A percentile compares a stretch with the other conserved stretches of the same genome.
Evolutionary conservation across 2,888 invertebrate species (phyloP).

Genomic region (Disparrhopalites patrizii): DNA sequence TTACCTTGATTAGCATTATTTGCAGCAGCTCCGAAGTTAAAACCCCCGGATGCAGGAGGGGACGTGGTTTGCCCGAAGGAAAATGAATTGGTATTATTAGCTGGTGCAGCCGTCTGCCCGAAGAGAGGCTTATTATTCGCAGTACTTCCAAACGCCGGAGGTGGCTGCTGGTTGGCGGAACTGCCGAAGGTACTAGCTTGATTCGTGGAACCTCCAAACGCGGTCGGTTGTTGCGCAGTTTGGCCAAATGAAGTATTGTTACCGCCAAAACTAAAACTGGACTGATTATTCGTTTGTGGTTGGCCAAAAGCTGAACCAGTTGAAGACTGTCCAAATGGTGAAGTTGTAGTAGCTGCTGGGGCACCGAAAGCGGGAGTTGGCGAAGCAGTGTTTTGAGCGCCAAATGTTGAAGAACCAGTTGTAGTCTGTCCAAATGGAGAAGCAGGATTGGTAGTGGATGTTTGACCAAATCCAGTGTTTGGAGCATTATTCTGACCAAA

Average conservation of each 20-base stretch:
- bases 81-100: conserved; percentile 6
- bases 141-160: neutral
- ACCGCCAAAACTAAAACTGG: neutral
- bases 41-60: neutral
- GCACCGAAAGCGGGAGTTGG: conserved; percentile 7
- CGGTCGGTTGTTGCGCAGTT: neutral
- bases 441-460: neutral
- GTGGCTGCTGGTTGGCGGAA: neutral
- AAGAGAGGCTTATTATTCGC: neutral
- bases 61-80: conserved; percentile 21
- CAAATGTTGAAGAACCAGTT: neutral
- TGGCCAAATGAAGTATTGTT: neutral
- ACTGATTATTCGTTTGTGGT: neutral
- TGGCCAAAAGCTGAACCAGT: neutral
- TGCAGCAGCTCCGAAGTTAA: conserved; percentile 12
- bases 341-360: neutral
- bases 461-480: neutral
- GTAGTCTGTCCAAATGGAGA: conserved; percentile 13
- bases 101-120: neutral
- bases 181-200: neutral
- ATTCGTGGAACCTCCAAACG: neutral
- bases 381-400: conserved; percentile 1
- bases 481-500: neutral
- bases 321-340: conserved; percentile 2
- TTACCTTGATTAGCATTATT: neutral